Evolutionary conservation across 2,797 vertebrate genomes (phyloP).

Genomic region (Macrochelys suwanniensis): DNA sequence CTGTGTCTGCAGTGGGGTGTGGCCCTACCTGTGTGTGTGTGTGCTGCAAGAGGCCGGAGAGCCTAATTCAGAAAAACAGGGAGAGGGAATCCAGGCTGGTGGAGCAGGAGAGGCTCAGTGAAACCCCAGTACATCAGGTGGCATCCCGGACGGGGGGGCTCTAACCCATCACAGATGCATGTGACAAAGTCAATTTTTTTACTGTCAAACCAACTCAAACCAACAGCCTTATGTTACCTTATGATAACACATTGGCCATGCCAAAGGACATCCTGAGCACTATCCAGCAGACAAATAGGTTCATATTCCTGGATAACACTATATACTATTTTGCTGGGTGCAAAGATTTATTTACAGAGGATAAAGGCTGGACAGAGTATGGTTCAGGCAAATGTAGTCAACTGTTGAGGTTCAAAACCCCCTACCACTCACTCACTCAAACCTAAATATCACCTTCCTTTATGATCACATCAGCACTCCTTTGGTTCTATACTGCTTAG

Average conservation of each 20-base stretch:
- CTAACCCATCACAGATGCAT: not conserved
- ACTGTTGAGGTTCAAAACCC: not conserved
- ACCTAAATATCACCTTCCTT: not conserved
- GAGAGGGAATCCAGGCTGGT: no score
- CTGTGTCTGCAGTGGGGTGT: no score
- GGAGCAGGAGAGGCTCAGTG: no score
- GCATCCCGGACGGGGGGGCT: no score
- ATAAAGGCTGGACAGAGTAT: not conserved
- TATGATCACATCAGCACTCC: not conserved
- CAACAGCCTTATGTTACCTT: not conserved
- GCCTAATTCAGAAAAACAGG: no score
- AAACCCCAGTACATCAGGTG: no score
- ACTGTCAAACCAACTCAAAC: not conserved
- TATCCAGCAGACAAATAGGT: not conserved
- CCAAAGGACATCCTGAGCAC: not conserved
- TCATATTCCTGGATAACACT: not conserved
- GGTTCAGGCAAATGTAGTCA: not conserved
- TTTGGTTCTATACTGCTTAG: not conserved
- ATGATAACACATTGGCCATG: not conserved
- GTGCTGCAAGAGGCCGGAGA: no score
- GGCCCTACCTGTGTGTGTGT: no score
- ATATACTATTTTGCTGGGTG: not conserved
- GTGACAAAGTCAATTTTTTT: not conserved
- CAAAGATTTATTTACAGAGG: slow-evolving; percentile 7
- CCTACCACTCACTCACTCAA: not conserved